A percentile compares a stretch with the other conserved stretches of the same genome.
Evolutionary conservation across 2,113 vertebrate species (phyloP).

Genomic region (Hyaena hyaena): DNA sequence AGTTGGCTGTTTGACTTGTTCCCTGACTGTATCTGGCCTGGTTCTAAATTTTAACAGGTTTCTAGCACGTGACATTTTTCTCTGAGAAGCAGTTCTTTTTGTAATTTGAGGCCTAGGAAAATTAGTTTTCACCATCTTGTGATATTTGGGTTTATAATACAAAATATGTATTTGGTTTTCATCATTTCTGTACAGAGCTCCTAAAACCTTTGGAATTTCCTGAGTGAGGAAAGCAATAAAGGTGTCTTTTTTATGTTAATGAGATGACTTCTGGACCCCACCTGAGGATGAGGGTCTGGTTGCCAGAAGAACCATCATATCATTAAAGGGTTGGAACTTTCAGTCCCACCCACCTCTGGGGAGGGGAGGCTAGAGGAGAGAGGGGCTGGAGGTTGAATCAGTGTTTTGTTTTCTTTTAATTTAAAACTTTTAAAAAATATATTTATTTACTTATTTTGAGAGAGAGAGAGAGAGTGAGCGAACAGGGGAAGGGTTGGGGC

Average conservation of each 20-base stretch:
- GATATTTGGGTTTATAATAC: neutral
- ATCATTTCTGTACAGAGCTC: neutral
- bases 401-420: no score
- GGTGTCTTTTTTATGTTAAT: neutral
- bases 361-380: neutral
- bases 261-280: neutral
- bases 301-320: neutral
- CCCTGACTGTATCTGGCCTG: neutral
- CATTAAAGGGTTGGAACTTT: neutral
- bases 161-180: neutral
- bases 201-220: neutral
- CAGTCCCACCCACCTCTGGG: neutral
- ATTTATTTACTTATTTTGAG: no score
- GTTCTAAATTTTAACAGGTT: slow-evolving; percentile 41
- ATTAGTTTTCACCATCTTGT: neutral
- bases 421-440: no score
- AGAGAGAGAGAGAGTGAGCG: no score
- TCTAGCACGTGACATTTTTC: neutral
- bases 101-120: neutral
- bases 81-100: neutral
- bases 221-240: neutral
- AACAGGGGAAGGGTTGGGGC: no score
- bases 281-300: neutral
- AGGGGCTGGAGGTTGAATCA: neutral
- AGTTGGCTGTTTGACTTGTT: neutral